A percentile compares a stretch with the other conserved stretches of the same genome.
These are phyloP conservation scores for Trachelus stipa DNA, from an alignment of 2,888 invertebrate genomes.

Conservation along the genomic window DNA sequence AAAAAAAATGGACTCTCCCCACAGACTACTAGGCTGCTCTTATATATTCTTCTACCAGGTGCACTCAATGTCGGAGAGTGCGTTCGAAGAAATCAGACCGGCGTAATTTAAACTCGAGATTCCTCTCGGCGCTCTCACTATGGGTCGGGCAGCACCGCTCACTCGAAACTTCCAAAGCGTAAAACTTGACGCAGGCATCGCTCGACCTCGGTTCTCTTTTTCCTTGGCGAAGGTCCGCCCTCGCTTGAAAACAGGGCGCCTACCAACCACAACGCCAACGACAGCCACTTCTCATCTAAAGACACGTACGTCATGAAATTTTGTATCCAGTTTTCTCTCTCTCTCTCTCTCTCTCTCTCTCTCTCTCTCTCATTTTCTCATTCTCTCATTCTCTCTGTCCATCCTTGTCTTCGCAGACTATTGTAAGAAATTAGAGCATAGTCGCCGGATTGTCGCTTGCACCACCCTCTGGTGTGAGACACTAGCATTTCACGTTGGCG, in stretches of 20 bases:
- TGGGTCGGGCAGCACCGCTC: neutral
- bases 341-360: neutral
- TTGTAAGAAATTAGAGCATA: neutral
- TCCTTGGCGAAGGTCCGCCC: neutral
- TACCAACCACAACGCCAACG: constrained; percentile 2
- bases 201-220: constrained; percentile 6
- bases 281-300: constrained; percentile 18
- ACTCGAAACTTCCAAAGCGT: neutral
- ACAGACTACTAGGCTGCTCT: neutral
- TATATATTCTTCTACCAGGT: neutral
- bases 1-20: neutral
- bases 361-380: neutral
- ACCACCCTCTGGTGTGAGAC: constrained; percentile 18
- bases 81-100: neutral
- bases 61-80: neutral
- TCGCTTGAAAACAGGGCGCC: neutral
- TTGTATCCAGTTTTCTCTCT: neutral
- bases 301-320: neutral
- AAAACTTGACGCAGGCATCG: constrained; percentile 3
- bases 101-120: neutral
- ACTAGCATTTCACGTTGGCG: constrained; percentile 12
- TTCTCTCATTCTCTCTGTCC: neutral
- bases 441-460: constrained; percentile 18
- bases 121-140: neutral
- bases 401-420: neutral